Evolutionary conservation across 2,797 vertebrate genomes (phyloP).

Genomic region (Pangasius sanitwongsei): DNA sequence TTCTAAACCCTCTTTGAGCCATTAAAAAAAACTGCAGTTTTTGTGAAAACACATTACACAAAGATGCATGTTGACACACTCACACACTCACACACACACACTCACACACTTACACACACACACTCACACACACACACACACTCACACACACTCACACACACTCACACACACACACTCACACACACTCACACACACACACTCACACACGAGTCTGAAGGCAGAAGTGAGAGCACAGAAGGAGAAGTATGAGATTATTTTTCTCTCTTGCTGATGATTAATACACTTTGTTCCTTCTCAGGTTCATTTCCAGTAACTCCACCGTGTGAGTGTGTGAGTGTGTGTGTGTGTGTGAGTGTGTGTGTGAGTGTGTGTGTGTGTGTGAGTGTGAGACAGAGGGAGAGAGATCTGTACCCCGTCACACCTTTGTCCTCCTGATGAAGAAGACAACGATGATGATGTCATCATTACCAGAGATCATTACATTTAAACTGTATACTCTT

Average conservation of each 20-base stretch:
- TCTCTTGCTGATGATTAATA: not conserved
- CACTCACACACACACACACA: not conserved
- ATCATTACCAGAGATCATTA: not conserved
- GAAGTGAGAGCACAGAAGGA: conserved; percentile 16
- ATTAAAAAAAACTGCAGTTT: not conserved
- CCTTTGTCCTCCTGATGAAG: not conserved
- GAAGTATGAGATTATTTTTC: not conserved
- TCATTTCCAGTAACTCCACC: not conserved
- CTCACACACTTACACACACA: not conserved
- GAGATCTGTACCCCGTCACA: not conserved
- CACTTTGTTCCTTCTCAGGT: not conserved
- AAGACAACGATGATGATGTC: not conserved
- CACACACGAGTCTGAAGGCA: not conserved
- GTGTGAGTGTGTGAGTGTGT: not conserved
- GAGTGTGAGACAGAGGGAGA: not conserved
- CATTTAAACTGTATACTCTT: too few relatives aligned
- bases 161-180: not conserved
- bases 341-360: not conserved
- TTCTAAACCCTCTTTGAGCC: not conserved
- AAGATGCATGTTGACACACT: not conserved
- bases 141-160: not conserved
- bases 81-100: not conserved
- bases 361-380: not conserved
- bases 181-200: not conserved
- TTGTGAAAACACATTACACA: not conserved